phyloP scores from a whole-genome alignment of 2,797 vertebrate species.

The Glyptemys insculpta region DNA sequence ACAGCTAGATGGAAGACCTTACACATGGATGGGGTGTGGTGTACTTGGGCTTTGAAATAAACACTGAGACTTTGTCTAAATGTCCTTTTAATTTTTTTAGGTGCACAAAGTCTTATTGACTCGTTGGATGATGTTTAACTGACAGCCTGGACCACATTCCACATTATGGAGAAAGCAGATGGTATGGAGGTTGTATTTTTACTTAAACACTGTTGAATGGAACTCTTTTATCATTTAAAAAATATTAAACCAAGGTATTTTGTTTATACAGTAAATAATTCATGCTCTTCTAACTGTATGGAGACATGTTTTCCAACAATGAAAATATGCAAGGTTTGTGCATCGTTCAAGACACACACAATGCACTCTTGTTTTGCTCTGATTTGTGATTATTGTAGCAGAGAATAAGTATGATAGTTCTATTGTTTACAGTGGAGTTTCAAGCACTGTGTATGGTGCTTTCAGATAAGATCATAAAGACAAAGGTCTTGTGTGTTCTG shows the following conservation, averaged over 20 bases:
- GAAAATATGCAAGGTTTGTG: not conserved
- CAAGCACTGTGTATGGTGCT: not conserved
- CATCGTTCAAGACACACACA: rapidly evolving
- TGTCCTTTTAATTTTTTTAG: conserved; percentile 54
- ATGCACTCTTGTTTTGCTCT: not conserved
- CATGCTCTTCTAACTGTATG: not conserved
- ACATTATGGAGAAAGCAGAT: conserved; percentile 81
- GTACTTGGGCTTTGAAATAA: not conserved
- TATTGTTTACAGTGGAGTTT: not conserved
- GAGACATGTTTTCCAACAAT: not conserved
- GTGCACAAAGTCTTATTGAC: conserved; percentile 1
- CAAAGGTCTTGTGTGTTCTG: not conserved
- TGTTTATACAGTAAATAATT: conserved; percentile 15
- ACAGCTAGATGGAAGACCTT: not conserved
- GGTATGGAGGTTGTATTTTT: conserved; percentile 73
- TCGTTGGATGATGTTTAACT: conserved; percentile 66
- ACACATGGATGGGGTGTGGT: not conserved
- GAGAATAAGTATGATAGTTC: not conserved
- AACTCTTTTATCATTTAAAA: not conserved
- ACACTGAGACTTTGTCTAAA: not conserved
- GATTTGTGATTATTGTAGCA: not conserved
- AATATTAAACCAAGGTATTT: not conserved
- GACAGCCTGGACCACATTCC: conserved; percentile 28
- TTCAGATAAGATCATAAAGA: not conserved
- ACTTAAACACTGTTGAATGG: not conserved